Conservation (phyloP, 2,113 vertebrate genomes). For the Nannospalax galili region DNA sequence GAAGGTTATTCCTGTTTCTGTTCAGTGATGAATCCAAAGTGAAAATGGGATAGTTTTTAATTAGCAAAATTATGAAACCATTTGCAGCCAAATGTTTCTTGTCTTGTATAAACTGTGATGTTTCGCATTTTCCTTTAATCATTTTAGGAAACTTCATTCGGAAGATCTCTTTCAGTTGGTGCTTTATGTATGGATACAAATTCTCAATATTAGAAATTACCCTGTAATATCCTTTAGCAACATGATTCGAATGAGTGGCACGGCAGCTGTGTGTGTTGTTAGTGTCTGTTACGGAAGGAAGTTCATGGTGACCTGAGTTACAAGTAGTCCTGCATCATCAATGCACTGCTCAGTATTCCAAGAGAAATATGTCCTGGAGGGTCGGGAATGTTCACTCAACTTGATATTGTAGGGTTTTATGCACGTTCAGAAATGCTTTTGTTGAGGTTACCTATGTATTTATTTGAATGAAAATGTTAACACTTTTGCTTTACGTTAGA, state of each 20-base stretch:
- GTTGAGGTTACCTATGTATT: conserved; percentile 80
- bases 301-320: conserved; percentile 75
- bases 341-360: conserved; percentile 68
- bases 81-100: conserved; percentile 83
- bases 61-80: conserved; percentile 82
- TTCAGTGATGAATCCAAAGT: conserved; percentile 74
- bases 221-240: conserved; percentile 1
- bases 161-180: conserved; percentile 70
- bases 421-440: conserved; percentile 75
- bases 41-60: conserved; percentile 83
- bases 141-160: conserved; percentile 75
- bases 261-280: neutral
- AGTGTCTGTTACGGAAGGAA: conserved; percentile 65
- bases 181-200: conserved; percentile 51
- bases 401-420: conserved; percentile 73
- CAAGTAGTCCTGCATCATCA: conserved; percentile 60
- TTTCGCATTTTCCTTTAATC: conserved; percentile 80
- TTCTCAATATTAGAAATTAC: conserved; percentile 64
- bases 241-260: neutral
- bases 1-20: conserved; percentile 80
- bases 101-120: conserved; percentile 81
- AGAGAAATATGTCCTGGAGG: conserved; percentile 65
- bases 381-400: conserved; percentile 71
- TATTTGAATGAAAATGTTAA: conserved; percentile 81
- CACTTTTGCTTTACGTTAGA: conserved; percentile 80